These are phyloP conservation scores for Unio delphinus DNA, from an alignment of 2,888 invertebrate genomes.

Conservation along the genomic window DNA sequence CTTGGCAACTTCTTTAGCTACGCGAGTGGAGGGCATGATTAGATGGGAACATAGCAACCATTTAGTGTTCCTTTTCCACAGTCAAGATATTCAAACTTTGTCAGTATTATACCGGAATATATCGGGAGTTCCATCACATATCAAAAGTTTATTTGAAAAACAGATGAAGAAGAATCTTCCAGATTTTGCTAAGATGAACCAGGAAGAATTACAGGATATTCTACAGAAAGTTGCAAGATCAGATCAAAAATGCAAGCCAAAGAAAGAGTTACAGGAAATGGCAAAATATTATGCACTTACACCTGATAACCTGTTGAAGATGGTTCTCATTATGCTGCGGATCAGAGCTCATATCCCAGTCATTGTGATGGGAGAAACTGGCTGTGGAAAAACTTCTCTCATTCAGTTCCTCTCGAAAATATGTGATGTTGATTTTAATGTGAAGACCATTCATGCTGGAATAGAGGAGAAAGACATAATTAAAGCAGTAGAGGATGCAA, in stretches of 20 bases:
- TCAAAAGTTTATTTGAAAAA: constrained; percentile 40
- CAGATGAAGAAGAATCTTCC: constrained; percentile 36
- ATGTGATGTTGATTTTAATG: constrained; percentile 36
- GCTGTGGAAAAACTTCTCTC: constrained; percentile 57
- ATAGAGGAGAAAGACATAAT: constrained; percentile 26
- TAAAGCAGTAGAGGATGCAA: constrained; percentile 13
- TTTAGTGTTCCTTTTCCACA: constrained; percentile 43
- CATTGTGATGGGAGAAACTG: constrained; percentile 57
- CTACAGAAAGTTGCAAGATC: constrained; percentile 29
- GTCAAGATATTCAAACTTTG: constrained; percentile 42
- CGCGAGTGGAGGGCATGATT: constrained; percentile 42
- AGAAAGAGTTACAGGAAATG: constrained; percentile 11
- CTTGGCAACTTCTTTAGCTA: background rate
- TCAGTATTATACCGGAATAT: constrained; percentile 39
- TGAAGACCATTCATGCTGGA: constrained; percentile 52
- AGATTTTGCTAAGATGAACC: constrained; percentile 19
- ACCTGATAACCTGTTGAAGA: constrained; percentile 55
- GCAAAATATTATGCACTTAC: constrained; percentile 41
- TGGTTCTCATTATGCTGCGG: constrained; percentile 46
- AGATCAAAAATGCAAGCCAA: constrained; percentile 12
- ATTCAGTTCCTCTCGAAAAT: constrained; percentile 41
- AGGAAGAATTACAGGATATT: constrained; percentile 22
- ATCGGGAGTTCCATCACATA: constrained; percentile 24
- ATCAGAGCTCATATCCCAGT: constrained; percentile 44
- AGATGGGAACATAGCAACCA: constrained; percentile 50